Evolutionary conservation across 2,797 vertebrate species (phyloP), one percentile per base, ranked within the genome.

Genomic region (Phalloptychus januarius): DNA sequence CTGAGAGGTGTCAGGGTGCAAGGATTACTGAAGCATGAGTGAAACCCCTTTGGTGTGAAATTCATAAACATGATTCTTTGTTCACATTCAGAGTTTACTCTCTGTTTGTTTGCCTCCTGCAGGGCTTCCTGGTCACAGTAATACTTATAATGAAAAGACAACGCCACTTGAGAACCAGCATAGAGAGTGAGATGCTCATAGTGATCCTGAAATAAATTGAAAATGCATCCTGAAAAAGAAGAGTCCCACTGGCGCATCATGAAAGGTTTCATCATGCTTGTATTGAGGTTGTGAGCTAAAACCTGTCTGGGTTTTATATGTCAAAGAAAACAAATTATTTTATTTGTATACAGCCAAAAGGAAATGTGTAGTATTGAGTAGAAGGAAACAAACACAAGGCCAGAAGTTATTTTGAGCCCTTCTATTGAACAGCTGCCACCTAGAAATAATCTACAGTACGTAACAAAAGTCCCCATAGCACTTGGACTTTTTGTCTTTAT

Each of bases 1-100:
- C 83, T 88, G 83, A 25, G 82, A 85, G 82, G 80, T 84, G 87
- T 88, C 89, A 86, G 85, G 83, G 77, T 85, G 74, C 86, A 88
- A 61, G 73, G 87, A 88, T 87, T 83, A 89, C 75, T 91, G 89
- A 91, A 88, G 87, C 89, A 44, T 87, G 81, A 77, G 76, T 79
- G 80, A 90, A 71, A 58, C 72, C 80, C 82, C 86, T 75, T 67
- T 6, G 78, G 23, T 13, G 71, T 38, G 81, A 79, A 74, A 83
- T 79, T 80, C n/a, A 81, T 61, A 73, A 76, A 58, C 69, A 77
- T 71, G 40, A 31, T 1, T 25, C 38, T 61, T 42, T 67, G 11
- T 61, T 61, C 31, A 69, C 65, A 44, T 69, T 69, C 25, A 44
- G 65, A 42, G 65, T 23, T 44, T 15, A 11, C 25, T 69, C 12